Evolutionary conservation across 2,888 invertebrate genomes (phyloP).

Genomic region (Loripinus fragilis): DNA sequence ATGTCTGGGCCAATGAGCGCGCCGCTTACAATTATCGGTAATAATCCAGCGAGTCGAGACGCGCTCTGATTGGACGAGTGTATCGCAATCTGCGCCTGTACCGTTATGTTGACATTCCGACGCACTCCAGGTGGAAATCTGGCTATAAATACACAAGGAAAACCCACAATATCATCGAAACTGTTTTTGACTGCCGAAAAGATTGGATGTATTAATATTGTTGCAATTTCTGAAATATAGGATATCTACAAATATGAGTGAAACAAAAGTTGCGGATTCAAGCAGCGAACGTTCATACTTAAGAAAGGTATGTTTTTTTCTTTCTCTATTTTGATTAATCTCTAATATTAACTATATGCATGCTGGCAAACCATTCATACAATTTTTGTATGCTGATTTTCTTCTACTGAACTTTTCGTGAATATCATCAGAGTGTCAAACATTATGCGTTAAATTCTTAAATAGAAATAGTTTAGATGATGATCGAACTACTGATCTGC

Average conservation of each 20-base stretch:
- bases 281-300: conserved; percentile 58
- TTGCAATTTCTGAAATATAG: background rate
- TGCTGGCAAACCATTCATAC: no score
- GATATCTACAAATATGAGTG: conserved; percentile 43
- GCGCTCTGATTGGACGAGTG: conserved; percentile 53
- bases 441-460: no score
- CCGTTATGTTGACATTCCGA: conserved; percentile 65
- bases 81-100: conserved; percentile 59
- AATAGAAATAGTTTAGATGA: no score
- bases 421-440: no score
- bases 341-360: background rate
- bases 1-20: conserved; percentile 44
- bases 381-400: no score
- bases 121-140: conserved; percentile 52
- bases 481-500: no score
- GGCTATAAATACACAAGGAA: conserved; percentile 10
- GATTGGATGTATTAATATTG: background rate
- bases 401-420: no score
- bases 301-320: conserved; percentile 51
- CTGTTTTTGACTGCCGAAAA: background rate
- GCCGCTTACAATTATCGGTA: conserved; percentile 34
- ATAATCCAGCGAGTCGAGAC: conserved; percentile 2
- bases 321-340: background rate
- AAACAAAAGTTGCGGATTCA: conserved; percentile 42
- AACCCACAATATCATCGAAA: conserved; percentile 18